Conservation (phyloP, 2,797 vertebrate species). For the Phoeniculus purpureus region DNA sequence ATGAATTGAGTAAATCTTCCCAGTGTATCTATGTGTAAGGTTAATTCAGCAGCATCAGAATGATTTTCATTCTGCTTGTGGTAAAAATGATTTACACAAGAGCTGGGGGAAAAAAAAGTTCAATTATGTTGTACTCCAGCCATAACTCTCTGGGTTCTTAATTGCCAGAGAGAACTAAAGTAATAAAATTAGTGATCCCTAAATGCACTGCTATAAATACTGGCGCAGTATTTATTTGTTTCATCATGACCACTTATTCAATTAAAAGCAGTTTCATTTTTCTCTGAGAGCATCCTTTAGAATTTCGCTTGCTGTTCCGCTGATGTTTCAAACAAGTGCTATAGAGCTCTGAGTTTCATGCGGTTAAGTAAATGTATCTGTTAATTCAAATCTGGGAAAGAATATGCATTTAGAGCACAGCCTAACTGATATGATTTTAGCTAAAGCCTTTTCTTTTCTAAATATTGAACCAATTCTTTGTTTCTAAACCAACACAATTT, state of each 20-base stretch:
- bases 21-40: not conserved
- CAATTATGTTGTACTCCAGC: not conserved
- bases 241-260: not conserved
- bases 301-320: not conserved
- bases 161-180: conserved; percentile 17
- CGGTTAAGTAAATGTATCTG: not conserved
- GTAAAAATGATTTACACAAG: conserved; percentile 19
- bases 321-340: not conserved
- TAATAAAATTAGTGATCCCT: conserved; percentile 54
- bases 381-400: not conserved
- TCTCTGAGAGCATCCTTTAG: not conserved
- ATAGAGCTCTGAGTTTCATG: not conserved
- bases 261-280: conserved; percentile 36
- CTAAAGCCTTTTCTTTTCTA: not conserved
- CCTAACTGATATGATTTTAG: not conserved
- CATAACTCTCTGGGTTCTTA: conserved; percentile 19
- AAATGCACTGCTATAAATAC: conserved; percentile 34
- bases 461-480: not conserved
- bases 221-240: conserved; percentile 2
- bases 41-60: not conserved
- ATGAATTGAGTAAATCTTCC: not conserved
- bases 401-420: not conserved
- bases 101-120: conserved; percentile 13
- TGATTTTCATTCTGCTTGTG: not conserved
- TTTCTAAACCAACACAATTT: not conserved